A percentile compares a stretch with the other conserved stretches of the same genome.
Conservation (phyloP, 2,888 invertebrate species). For the Hirtodrosophila cameraria region DNA sequence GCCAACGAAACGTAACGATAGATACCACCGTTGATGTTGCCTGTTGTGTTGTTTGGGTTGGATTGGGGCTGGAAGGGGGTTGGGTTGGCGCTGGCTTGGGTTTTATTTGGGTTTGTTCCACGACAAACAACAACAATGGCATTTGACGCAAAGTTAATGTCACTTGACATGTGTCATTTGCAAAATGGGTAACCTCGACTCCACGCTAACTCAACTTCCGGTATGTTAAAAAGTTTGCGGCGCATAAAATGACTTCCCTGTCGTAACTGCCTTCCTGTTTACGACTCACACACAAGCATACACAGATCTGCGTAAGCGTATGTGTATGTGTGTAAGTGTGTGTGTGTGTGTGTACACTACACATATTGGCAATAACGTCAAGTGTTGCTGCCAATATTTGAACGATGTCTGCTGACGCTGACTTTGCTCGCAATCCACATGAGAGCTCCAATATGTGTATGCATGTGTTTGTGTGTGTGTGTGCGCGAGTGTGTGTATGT, state of each 20-base stretch:
- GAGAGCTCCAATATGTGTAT: neutral
- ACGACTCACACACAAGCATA: constrained; percentile 53
- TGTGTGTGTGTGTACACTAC: constrained; percentile 28
- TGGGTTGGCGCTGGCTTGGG: constrained; percentile 23
- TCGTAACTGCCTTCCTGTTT: constrained; percentile 77
- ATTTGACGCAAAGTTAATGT: constrained; percentile 81
- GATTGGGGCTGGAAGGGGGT: constrained; percentile 2
- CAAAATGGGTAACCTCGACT: constrained; percentile 78
- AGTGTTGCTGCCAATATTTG: constrained; percentile 76
- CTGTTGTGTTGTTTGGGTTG: constrained; percentile 23
- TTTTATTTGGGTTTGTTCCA: constrained; percentile 72
- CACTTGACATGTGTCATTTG: constrained; percentile 83
- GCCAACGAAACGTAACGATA: constrained; percentile 77
- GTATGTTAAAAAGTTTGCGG: constrained; percentile 80
- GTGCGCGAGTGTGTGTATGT: constrained; percentile 7
- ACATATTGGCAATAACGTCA: constrained; percentile 78
- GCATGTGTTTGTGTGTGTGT: neutral
- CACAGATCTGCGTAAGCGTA: neutral
- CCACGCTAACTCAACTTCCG: constrained; percentile 78
- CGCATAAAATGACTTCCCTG: constrained; percentile 79
- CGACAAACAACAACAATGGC: constrained; percentile 50
- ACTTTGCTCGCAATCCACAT: constrained; percentile 32
- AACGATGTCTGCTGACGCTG: constrained; percentile 61
- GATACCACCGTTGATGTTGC: constrained; percentile 58
- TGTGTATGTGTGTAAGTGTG: constrained; percentile 9